A percentile compares a stretch with the other conserved stretches of the same genome.
phyloP scores from a whole-genome alignment of 37 sponge, comb jelly and placozoan species.

The Bolinopsis microptera region DNA sequence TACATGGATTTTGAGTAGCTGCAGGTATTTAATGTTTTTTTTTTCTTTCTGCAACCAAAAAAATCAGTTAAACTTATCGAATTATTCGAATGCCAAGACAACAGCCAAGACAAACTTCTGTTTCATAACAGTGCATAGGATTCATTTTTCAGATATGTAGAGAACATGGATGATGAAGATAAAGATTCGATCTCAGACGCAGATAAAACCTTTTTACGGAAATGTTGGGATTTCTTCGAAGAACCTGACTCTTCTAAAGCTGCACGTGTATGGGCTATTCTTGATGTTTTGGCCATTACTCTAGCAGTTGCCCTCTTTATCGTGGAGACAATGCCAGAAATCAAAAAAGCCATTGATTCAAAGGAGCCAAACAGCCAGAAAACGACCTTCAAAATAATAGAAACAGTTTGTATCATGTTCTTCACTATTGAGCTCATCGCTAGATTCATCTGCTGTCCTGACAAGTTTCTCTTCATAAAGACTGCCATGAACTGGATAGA shows the following conservation, averaged over 20 bases:
- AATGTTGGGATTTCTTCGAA: constrained; percentile 57
- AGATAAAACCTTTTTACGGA: not conserved
- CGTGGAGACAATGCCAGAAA: constrained; percentile 24
- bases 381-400: constrained; percentile 7
- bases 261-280: constrained; percentile 31
- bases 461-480: constrained; percentile 28
- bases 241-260: constrained; percentile 7
- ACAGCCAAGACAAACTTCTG: no score
- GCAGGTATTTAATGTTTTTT: no score
- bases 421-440: constrained; percentile 57
- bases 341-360: constrained; percentile 48
- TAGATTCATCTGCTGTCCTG: not conserved
- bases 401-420: constrained; percentile 44
- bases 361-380: not conserved
- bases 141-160: not conserved
- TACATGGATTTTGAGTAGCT: no score
- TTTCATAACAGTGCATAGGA: no score
- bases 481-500: constrained; percentile 65
- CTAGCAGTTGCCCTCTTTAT: constrained; percentile 41
- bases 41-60: no score
- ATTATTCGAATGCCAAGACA: no score
- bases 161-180: constrained; percentile 20
- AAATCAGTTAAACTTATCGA: no score
- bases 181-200: not conserved
- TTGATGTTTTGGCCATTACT: constrained; percentile 42